phyloP scores from a whole-genome alignment of 2,113 vertebrate genomes.

The Phoenicopterus ruber region DNA sequence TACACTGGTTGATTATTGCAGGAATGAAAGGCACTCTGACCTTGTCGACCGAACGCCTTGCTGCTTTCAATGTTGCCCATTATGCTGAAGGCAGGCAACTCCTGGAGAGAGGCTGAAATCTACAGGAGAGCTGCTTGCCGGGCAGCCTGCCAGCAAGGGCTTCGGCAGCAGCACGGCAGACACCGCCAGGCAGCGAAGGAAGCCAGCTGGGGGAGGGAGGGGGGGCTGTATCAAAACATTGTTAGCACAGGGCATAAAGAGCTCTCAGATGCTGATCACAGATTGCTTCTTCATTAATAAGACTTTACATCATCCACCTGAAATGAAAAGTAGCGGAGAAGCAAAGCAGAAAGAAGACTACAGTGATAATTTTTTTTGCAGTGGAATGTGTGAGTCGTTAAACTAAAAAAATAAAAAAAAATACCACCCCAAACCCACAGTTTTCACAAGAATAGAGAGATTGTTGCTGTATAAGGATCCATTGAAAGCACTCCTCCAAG shows the following conservation, averaged over 20 bases:
- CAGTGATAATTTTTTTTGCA: background rate
- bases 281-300: conserved; percentile 17
- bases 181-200: conserved; percentile 62
- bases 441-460: background rate
- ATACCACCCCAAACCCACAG: background rate
- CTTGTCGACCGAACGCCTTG: conserved; percentile 75
- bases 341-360: background rate
- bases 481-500: conserved; percentile 6
- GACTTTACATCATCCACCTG: background rate
- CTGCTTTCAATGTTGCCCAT: conserved; percentile 79
- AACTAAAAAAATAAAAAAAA: background rate
- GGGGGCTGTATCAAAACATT: conserved; percentile 53
- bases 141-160: conserved; percentile 77
- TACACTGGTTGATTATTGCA: conserved; percentile 81
- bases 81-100: conserved; percentile 77
- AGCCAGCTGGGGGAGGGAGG: conserved; percentile 19
- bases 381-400: background rate
- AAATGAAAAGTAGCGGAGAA: background rate
- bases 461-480: background rate
- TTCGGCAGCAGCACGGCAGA: conserved; percentile 57
- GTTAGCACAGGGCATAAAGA: conserved; percentile 57
- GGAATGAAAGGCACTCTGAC: conserved; percentile 84
- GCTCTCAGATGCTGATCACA: conserved; percentile 36
- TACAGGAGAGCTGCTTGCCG: conserved; percentile 65
- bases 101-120: conserved; percentile 74